These are phyloP conservation scores for Nymphalis polychloros DNA, from an alignment of 2,888 invertebrate species.

Conservation along the genomic window DNA sequence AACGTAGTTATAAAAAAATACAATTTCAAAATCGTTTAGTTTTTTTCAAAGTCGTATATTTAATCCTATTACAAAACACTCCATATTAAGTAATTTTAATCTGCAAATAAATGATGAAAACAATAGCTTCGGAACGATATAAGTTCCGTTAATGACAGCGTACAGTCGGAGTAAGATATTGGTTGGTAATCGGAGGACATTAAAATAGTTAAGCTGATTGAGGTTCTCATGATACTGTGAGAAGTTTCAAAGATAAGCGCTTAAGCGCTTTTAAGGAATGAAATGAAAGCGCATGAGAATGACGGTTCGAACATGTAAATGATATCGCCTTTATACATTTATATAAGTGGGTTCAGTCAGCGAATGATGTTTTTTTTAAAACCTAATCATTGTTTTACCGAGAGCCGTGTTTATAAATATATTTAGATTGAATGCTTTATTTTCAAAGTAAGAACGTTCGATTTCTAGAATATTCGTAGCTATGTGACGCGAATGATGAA, in stretches of 20 bases:
- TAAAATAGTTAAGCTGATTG: constrained; percentile 70
- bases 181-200: constrained; percentile 61
- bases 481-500: too few relatives aligned
- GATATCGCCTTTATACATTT: constrained; percentile 18
- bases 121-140: constrained; percentile 40
- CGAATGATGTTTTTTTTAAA: background rate
- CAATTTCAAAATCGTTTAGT: too few relatives aligned
- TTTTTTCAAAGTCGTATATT: too few relatives aligned
- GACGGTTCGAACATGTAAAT: constrained; percentile 25
- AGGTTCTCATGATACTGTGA: constrained; percentile 61
- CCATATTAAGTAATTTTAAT: constrained; percentile 9
- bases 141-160: constrained; percentile 47
- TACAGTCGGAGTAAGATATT: constrained; percentile 55
- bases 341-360: background rate
- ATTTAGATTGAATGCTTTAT: too few relatives aligned
- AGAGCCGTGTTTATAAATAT: too few relatives aligned
- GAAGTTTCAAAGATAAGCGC: constrained; percentile 29
- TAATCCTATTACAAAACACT: background rate
- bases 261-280: constrained; percentile 3
- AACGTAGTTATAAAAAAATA: too few relatives aligned
- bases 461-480: too few relatives aligned
- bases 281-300: constrained; percentile 27
- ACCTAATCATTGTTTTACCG: too few relatives aligned
- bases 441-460: too few relatives aligned
- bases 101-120: constrained; percentile 36